phyloP scores from a whole-genome alignment of 30 jellyfish, hydroid and myxozoan species.

The Aurelia coerulea region DNA sequence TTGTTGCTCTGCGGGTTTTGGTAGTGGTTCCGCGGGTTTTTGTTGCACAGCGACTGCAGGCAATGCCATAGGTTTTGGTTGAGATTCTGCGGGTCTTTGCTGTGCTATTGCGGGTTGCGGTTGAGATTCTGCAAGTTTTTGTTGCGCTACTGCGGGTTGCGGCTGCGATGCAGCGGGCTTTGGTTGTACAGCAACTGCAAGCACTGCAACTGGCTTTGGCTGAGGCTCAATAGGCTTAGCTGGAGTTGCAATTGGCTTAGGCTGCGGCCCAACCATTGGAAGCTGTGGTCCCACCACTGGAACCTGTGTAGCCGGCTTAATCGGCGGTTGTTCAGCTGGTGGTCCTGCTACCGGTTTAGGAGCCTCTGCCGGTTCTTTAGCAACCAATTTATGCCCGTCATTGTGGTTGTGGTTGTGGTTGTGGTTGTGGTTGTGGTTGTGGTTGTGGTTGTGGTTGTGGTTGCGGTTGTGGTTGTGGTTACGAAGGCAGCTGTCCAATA shows the following conservation, averaged over 20 bases:
- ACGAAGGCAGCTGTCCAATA: conserved; percentile 24
- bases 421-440: conserved; percentile 26
- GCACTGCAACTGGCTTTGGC: neutral
- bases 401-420: conserved; percentile 53
- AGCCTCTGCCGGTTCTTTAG: conserved; percentile 8
- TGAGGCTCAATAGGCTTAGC: neutral
- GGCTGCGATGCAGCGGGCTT: neutral
- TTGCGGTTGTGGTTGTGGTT: conserved; percentile 18
- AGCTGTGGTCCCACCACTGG: too few relatives aligned
- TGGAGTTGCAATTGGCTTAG: too few relatives aligned
- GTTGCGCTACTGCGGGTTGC: neutral
- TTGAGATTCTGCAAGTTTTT: conserved; percentile 5
- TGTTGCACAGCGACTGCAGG: too few relatives aligned
- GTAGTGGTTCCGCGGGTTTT: too few relatives aligned
- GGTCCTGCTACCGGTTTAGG: too few relatives aligned
- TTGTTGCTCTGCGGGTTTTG: conserved; percentile 11
- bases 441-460: conserved; percentile 49
- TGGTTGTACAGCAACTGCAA: neutral
- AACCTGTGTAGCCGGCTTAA: neutral
- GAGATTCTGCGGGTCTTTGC: neutral
- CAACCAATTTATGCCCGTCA: conserved; percentile 29
- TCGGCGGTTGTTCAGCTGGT: too few relatives aligned
- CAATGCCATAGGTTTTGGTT: neutral
- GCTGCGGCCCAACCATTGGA: too few relatives aligned
- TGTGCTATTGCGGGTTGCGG: neutral